phyloP scores from a whole-genome alignment of 2,797 vertebrate genomes.

The Tympanoctomys barrerae region DNA sequence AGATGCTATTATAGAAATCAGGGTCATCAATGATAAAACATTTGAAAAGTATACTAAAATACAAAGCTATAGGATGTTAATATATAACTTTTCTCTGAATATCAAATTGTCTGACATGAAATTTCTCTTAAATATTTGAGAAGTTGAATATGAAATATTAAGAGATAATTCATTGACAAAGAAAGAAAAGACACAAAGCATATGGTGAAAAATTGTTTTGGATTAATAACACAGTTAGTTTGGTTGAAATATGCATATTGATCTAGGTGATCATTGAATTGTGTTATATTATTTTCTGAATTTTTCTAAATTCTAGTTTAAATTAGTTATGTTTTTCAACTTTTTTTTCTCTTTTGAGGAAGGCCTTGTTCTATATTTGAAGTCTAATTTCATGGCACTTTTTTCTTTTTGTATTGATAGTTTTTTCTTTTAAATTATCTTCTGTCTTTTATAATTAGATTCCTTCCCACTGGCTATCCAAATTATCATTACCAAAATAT shows the following conservation, averaged over 20 bases:
- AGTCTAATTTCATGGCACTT: not conserved
- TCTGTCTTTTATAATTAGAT: not conserved
- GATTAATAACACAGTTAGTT: not conserved
- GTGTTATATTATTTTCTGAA: conserved; percentile 24
- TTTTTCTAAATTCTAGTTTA: conserved; percentile 23
- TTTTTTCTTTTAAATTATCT: not conserved
- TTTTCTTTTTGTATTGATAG: not conserved
- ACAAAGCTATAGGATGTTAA: not conserved
- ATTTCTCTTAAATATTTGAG: not conserved
- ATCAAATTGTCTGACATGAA: not conserved
- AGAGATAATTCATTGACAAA: not conserved
- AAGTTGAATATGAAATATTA: conserved; percentile 20
- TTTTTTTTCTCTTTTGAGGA: not conserved
- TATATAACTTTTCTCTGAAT: not conserved
- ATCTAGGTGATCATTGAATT: not conserved
- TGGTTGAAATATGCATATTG: not conserved
- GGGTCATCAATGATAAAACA: conserved; percentile 9
- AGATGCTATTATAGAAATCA: not conserved
- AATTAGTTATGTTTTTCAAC: not conserved
- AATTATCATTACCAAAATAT: not conserved
- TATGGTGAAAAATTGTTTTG: not conserved
- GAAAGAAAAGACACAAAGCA: not conserved
- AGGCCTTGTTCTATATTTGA: not conserved
- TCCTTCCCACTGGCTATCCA: not conserved
- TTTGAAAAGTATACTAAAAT: not conserved